Percentiles rank a stretch among this genome's conserved stretches.
Evolutionary conservation across 1,140 invertebrate genomes (phyloP).

Genomic region (Apis mellifera): DNA sequence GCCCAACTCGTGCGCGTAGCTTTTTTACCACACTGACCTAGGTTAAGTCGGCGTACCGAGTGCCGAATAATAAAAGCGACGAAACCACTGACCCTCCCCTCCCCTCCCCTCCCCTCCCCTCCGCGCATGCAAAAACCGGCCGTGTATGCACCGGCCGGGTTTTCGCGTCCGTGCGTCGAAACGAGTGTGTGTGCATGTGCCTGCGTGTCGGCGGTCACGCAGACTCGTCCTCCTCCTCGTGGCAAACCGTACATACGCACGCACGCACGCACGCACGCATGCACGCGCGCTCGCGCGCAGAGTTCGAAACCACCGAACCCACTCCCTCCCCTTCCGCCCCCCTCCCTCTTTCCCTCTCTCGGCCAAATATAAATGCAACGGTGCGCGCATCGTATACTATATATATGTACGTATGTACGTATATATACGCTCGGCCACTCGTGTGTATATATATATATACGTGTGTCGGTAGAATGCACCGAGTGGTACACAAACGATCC

Average conservation of each 20-base stretch:
- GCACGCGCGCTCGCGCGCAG: neutral
- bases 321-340: constrained; percentile 45
- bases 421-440: neutral
- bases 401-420: neutral
- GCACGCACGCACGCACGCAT: neutral
- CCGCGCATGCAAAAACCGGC: constrained; percentile 16
- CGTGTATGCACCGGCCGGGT: neutral
- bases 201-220: neutral
- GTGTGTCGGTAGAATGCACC: constrained; percentile 60
- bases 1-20: constrained; percentile 67
- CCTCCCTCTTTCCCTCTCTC: too few species aligned
- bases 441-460: neutral
- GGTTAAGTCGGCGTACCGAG: constrained; percentile 75
- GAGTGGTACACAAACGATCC: constrained; percentile 68
- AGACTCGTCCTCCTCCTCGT: neutral
- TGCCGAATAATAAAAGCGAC: constrained; percentile 78
- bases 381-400: constrained; percentile 36
- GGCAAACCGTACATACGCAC: too few species aligned
- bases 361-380: constrained; percentile 57
- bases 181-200: too few species aligned
- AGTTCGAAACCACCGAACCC: constrained; percentile 13
- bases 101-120: constrained; percentile 53
- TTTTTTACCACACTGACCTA: constrained; percentile 78
- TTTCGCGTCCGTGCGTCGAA: neutral
- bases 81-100: constrained; percentile 70